Evolutionary conservation across 1,140 invertebrate species (phyloP).

Genomic region (Drosophila bocki): DNA sequence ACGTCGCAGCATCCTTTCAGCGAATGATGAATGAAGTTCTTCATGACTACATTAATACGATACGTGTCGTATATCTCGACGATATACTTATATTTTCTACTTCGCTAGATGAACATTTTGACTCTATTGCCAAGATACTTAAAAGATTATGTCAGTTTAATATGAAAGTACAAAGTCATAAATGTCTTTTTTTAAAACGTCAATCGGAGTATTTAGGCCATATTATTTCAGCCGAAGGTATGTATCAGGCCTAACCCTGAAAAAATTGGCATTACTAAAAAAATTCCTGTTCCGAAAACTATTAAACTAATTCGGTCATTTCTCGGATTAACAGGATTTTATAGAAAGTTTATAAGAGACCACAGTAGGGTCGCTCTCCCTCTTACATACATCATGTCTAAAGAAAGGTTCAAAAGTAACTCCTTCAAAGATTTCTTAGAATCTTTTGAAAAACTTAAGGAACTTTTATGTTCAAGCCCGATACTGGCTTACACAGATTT

Average conservation of each 20-base stretch:
- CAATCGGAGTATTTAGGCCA: too few relatives aligned
- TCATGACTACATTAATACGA: too few relatives aligned
- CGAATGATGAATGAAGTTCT: too few relatives aligned
- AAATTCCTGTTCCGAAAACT: not conserved
- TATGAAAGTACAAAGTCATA: too few relatives aligned
- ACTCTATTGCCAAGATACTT: too few relatives aligned
- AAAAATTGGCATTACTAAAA: not conserved
- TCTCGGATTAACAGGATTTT: not conserved
- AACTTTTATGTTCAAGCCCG: not conserved
- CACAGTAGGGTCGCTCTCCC: not conserved
- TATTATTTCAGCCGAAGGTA: not conserved
- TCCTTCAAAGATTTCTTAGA: not conserved
- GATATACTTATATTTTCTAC: too few relatives aligned
- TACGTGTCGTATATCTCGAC: too few relatives aligned
- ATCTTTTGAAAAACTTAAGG: not conserved
- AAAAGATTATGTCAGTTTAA: too few relatives aligned
- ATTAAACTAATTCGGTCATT: not conserved
- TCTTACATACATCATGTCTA: not conserved
- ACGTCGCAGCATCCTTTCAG: too few relatives aligned
- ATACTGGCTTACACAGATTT: not conserved
- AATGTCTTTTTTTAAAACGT: too few relatives aligned
- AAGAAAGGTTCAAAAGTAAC: not conserved
- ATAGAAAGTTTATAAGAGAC: not conserved
- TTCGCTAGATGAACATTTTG: too few relatives aligned
- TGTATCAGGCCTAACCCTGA: not conserved